These are phyloP conservation scores for Torymus auratus DNA, from an alignment of 2,888 invertebrate genomes.

Conservation along the genomic window DNA sequence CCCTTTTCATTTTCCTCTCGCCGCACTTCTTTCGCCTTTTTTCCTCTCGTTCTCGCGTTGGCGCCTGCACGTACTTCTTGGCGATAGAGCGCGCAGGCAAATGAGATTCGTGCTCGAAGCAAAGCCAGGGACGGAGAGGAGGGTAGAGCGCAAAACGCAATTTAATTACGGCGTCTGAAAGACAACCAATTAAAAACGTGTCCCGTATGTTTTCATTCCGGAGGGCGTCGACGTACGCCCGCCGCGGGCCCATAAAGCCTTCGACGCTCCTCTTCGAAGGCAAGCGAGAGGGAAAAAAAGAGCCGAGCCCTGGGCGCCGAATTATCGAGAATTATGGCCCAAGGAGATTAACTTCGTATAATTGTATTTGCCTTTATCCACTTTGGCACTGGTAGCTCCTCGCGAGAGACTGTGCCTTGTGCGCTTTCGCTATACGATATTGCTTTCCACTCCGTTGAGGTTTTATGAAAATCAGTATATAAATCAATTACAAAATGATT, in stretches of 20 bases:
- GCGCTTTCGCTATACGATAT: neutral
- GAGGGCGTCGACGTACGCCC: neutral
- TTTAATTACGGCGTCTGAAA: constrained; percentile 48
- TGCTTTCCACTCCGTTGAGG: neutral
- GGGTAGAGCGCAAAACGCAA: constrained; percentile 25
- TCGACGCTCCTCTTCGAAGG: neutral
- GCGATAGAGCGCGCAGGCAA: constrained; percentile 13
- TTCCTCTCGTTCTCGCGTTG: constrained; percentile 8
- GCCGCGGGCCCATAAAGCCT: neutral
- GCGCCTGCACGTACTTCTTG: constrained; percentile 26
- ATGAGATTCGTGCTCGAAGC: constrained; percentile 40
- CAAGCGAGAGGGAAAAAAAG: neutral
- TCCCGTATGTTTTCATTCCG: constrained; percentile 38
- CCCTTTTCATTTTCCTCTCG: constrained; percentile 29
- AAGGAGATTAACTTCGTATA: constrained; percentile 20
- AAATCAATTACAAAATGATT: no score
- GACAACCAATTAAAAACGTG: constrained; percentile 47
- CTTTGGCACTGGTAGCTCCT: neutral
- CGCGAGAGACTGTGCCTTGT: no score
- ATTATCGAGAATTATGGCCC: constrained; percentile 27
- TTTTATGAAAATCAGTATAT: neutral
- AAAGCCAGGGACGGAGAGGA: constrained; percentile 2
- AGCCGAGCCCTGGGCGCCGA: neutral
- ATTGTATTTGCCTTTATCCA: constrained; percentile 26
- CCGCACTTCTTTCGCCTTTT: neutral